These are phyloP conservation scores for Aplodontia rufa DNA, from an alignment of 2,113 vertebrate species.

Conservation along the genomic window DNA sequence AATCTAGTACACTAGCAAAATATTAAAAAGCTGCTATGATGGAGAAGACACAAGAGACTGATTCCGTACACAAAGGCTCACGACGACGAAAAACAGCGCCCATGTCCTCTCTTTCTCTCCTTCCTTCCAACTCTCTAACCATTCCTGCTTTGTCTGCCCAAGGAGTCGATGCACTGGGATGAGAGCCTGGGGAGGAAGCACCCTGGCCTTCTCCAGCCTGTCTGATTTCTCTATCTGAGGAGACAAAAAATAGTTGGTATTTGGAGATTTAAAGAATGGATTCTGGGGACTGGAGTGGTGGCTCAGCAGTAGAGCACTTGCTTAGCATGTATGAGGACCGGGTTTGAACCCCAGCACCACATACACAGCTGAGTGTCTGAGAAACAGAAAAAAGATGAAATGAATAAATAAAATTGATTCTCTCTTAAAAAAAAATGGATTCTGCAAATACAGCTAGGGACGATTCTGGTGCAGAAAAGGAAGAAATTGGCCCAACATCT, in stretches of 20 bases:
- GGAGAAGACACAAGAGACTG: slow-evolving; percentile 4
- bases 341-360: no score
- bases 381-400: no score
- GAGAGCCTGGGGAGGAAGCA: background rate
- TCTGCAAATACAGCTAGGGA: background rate
- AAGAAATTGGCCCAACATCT: background rate
- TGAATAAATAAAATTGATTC: no score
- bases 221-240: background rate
- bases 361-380: no score
- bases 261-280: background rate
- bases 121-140: background rate
- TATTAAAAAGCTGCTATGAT: slow-evolving; percentile 63
- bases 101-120: background rate
- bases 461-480: slow-evolving; percentile 76
- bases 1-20: slow-evolving; percentile 76
- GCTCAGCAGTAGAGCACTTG: no score
- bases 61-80: background rate
- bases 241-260: background rate
- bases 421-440: no score
- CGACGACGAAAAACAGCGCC: background rate
- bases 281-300: no score
- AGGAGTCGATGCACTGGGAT: background rate
- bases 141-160: background rate
- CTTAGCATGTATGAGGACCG: no score
- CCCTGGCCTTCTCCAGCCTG: background rate